Base-by-base conservation (phyloP, 2,888 invertebrate species). In the Phyllotreta cruciferae region DNA sequence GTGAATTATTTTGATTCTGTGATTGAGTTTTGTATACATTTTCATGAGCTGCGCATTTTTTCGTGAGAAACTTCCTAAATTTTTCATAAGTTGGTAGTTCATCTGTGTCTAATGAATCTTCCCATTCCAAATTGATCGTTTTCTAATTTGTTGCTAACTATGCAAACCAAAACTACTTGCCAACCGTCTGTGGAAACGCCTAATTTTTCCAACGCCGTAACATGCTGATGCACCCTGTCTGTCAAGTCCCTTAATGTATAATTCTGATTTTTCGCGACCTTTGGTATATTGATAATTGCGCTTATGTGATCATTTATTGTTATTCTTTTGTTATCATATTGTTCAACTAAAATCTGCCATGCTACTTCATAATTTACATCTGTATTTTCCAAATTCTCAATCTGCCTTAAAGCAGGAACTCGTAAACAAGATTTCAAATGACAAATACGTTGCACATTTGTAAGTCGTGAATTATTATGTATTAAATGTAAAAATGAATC, bases 161-260 rank as follows among this genome's bases (percentile, higher is more conserved):
- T 24, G 34, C 34, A 52, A 4, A 37, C 7, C 1, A 52, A 37
- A 9, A 52, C n/a, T 9, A 6, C 6, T 37, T 52, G 37, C 52
- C 52, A 52, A 37, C 11, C 52, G 10, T 36, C 9, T 10, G 9
- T 52, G 6, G 9, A 6, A 6, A 52, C 6, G 6, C 52, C 52
- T 52, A 52, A 52, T 13, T 52, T 52, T 52, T 52, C 36, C n/a
- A 52, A 52, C 10, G 52, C 10, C 8, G n/a, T 52, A 35, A 52
- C 52, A 38, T 52, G 52, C 11, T 36, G 36, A 13, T 52, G 37
- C 11, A 52, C n/a, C 11, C 10, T 13, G 49, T 49, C 34, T n/a
- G 45, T 13, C 10, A 49, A n/a, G 1, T 49, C 34, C 35, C 8
- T 24, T 8, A 24, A 24, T 2, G 8, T 24, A 1, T 7, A 9